Base-by-base conservation (phyloP, 30 jellyfish, hydroid and myxozoan species). In the Rhopilema esculentum region DNA sequence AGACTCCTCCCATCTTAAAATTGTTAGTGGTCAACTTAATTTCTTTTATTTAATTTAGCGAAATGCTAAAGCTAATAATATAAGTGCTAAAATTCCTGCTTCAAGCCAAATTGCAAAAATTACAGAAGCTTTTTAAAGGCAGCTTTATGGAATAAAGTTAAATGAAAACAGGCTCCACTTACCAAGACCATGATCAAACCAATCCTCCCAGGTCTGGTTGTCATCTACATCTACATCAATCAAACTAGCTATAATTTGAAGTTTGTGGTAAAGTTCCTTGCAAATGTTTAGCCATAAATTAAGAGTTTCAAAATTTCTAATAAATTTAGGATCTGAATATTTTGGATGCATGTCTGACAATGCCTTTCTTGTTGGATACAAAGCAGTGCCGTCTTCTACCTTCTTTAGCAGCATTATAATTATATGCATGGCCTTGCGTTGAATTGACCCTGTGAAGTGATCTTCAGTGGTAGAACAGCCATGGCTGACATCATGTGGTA, bases 121-220 rank as follows among this genome's bases (percentile, higher is more conserved):
- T n/a, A 22, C 8, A 71, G 2, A 6, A 25, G 66, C 29, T 19
- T 25, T 27, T 12, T 40, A n/a, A 25, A 19, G 17, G 27, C 1
- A 20, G 20, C 28, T 17, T 74, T 16, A 12, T 49, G 20, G 61
- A 80, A 30, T 23, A 80, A 76, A 6, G 6, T 40, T 40, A 6
- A 40, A 2, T 40, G 6, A 40, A 40, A 40, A 40, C 12, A 2
- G 57, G 57, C 12, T 40, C 57, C 0, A n/a, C 89, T 1, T 19
- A 86, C 97, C 97, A 31, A 92, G 90, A 6, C 98, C 98, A 74
- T 80, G 94, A 31, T 80, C 96, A 75, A 83, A 75, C 98, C 98
- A 92, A 70, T 92, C 98, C 27, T 80, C 84, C 97, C 96, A 92
- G 17, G 83, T 88, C 24, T 88, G 19, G 30, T 33, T 69, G 48